These are phyloP conservation scores for Ianthella basta DNA, from an alignment of 37 sponge, comb jelly and placozoan species.

Conservation along the genomic window DNA sequence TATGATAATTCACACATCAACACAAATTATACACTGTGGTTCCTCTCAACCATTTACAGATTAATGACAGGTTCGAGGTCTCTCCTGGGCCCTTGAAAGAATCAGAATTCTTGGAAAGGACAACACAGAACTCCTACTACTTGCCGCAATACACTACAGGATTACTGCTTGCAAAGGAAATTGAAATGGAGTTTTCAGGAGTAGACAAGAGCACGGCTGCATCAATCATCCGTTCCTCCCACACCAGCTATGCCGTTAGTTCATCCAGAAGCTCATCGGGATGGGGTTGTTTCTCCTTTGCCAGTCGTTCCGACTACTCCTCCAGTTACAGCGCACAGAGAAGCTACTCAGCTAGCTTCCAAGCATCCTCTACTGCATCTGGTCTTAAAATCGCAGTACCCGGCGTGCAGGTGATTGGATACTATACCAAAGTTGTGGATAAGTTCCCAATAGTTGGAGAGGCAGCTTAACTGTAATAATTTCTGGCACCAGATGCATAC, in stretches of 20 bases:
- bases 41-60: background rate
- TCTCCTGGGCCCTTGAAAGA: slow-evolving; percentile 13
- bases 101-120: background rate
- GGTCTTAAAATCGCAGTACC: slow-evolving; percentile 18
- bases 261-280: slow-evolving; percentile 5
- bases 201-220: slow-evolving; percentile 12
- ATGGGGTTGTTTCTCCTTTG: slow-evolving; percentile 20
- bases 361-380: slow-evolving; percentile 10
- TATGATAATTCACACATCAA: too few relatives aligned
- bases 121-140: background rate
- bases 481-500: too few relatives aligned
- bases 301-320: slow-evolving; percentile 5
- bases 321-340: too few relatives aligned
- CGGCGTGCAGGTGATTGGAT: slow-evolving; percentile 30
- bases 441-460: slow-evolving; percentile 1
- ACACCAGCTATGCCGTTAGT: background rate
- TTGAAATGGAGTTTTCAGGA: slow-evolving; percentile 19
- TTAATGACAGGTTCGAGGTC: background rate
- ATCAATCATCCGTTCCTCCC: background rate
- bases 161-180: background rate
- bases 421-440: background rate
- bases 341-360: background rate
- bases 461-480: background rate
- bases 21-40: too few relatives aligned
- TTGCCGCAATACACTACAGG: slow-evolving; percentile 20